These are phyloP conservation scores for Nibea albiflora DNA, from an alignment of 2,113 vertebrate genomes.

Conservation along the genomic window DNA sequence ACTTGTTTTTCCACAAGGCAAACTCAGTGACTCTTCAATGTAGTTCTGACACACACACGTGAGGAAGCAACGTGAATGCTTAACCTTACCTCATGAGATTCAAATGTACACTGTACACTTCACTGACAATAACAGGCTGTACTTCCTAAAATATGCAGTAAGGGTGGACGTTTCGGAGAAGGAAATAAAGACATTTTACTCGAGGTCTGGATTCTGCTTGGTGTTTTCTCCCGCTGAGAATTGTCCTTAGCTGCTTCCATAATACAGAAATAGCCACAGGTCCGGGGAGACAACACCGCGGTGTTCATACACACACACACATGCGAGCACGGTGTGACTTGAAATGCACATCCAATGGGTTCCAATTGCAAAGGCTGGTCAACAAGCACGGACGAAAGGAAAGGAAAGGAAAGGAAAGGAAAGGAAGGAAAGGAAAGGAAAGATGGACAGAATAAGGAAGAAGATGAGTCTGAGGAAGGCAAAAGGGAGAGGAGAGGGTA, in stretches of 20 bases:
- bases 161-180: neutral
- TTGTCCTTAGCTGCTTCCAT: slow-evolving; percentile 7
- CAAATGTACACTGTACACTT: neutral
- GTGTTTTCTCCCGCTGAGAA: slow-evolving; percentile 1
- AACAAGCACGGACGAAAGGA: slow-evolving; percentile 4
- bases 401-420: neutral
- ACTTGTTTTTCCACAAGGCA: slow-evolving; percentile 8
- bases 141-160: slow-evolving; percentile 18
- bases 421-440: neutral
- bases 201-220: neutral
- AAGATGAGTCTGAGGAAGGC: slow-evolving; percentile 8
- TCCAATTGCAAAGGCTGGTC: slow-evolving; percentile 2
- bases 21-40: neutral
- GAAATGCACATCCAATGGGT: neutral
- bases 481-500: neutral
- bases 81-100: neutral
- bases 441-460: slow-evolving; percentile 5
- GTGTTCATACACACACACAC: neutral
- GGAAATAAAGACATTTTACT: slow-evolving; percentile 7
- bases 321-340: neutral
- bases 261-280: slow-evolving; percentile 29
- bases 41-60: neutral
- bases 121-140: neutral
- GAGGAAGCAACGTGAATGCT: neutral
- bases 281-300: slow-evolving; percentile 13